Evolutionary conservation across 2,113 vertebrate genomes (phyloP), one percentile per base, ranked within the genome.

Genomic region (Rhabdornis inornatus): DNA sequence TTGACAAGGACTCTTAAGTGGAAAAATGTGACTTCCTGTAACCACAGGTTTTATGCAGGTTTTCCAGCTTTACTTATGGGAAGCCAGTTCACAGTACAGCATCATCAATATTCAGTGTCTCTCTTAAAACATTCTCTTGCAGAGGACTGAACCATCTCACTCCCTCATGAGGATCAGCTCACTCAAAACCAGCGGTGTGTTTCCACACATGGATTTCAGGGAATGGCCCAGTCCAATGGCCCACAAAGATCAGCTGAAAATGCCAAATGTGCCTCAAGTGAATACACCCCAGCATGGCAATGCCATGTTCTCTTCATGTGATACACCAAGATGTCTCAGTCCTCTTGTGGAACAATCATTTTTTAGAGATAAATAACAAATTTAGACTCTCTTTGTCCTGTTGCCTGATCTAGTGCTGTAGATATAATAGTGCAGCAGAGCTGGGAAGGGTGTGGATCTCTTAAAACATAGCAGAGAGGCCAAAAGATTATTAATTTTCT

Each of bases 101-200:
- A 50, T 16, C 61, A 56, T 4, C 50, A 11, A 4, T 27, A 15
- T 4, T 49, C 71, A 89, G 2, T 7, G 33, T 40, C 49, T 39
- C 47, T 68, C 30, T 53, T 33, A 15, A 22, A 79, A 13, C 11
- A 44, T 1, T 0, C 61, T 33, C 82, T 19, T 35, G 22, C 5
- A 59, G 19, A 40, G 44, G 37, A 39, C 40, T 44, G 45, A 68
- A 40, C 33, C 17, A 55, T 23, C 35, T n/a, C 18, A 30, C 27
- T 30, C 45, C 24, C 53, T 37, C 37, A 13, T 0, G 28, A 17
- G 47, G 18, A 89, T 18, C n/a, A 56, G 25, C 45, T 75, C 17
- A 8, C 27, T 45, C 60, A 33, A 47, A 88, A 39, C 1, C 19
- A 27, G 9, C 0, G 1, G 4, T 35, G 22, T 39, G 30, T 6